Base-by-base conservation (phyloP, 2,888 invertebrate genomes). In the Eilema griseolum region DNA sequence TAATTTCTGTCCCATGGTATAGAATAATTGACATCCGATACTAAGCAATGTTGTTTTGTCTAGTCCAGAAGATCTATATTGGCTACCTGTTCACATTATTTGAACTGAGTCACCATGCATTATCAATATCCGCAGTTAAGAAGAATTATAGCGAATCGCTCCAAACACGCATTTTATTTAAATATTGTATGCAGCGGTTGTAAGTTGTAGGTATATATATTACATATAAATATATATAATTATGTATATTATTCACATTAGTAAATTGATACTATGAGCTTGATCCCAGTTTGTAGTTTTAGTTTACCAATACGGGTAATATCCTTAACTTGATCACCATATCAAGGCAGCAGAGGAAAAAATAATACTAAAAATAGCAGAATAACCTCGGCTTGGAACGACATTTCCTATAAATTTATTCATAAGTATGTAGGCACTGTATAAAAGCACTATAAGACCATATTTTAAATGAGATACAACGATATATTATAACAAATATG, bases 331-430 rank as follows among this genome's bases (percentile, higher is more conserved):
- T 52, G 52, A 61, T 11, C 61, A 61, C 7, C 33, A 24, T 41
- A 26, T 63, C 24, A 20, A 41, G 41, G 41, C 20, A 20, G 20
- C 11, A 23, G 59, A 31, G 31, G 31, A 46, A 28, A 26, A 64
- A 64, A 52, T 26, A 28, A n/a, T 26, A 20, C 46, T 64, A 64
- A 64, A 64, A 52, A 52, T 52, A 64, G 46, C 46, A 3, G 10
- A 62, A 52, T 26, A 28, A 64, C 46, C 63, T 64, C 20, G 46
- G 7, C n/a, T 46, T 64, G 28, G 20, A 52, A 64, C 46, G 20
- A 5, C 63, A n/a, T 16, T 52, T 20, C 41, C 24, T 41, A 37
- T 37, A 37, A 33, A 11, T 14, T 61, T n/a, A 61, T 33, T 33
- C 23, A 61, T 61, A 33, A 61, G 23, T 61, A 23, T 31, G 31